These are phyloP conservation scores for Xestia xanthographa DNA, from an alignment of 2,888 invertebrate species.

Conservation along the genomic window DNA sequence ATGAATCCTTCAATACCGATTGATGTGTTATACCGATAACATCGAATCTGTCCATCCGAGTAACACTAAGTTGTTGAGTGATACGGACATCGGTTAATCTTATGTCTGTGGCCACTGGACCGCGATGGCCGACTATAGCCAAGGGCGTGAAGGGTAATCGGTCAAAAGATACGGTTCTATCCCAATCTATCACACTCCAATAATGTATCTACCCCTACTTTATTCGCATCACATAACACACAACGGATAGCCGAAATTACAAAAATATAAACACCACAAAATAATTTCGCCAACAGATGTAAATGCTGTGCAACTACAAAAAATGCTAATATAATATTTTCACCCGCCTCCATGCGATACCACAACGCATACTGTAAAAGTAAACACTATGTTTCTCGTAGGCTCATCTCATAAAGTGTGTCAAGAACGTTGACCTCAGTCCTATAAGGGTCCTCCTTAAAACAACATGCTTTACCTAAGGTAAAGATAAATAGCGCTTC, in stretches of 20 bases:
- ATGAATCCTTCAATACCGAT: slow-evolving; percentile 44
- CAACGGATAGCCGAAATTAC: slow-evolving; percentile 16
- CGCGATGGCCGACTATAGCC: slow-evolving; percentile 64
- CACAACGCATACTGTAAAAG: slow-evolving; percentile 32
- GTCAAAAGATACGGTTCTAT: slow-evolving; percentile 71
- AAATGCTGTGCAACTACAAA: slow-evolving; percentile 7
- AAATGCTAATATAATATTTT: slow-evolving; percentile 10
- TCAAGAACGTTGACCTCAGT: slow-evolving; percentile 83
- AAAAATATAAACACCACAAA: slow-evolving; percentile 33
- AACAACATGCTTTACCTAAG: slow-evolving; percentile 81
- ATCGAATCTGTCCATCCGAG: slow-evolving; percentile 61
- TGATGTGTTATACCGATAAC: slow-evolving; percentile 54
- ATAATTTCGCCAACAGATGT: neutral
- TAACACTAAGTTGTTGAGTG: slow-evolving; percentile 69
- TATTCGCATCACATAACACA: slow-evolving; percentile 48
- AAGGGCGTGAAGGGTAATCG: slow-evolving; percentile 74
- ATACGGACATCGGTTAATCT: slow-evolving; percentile 68
- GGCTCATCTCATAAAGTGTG: slow-evolving; percentile 71
- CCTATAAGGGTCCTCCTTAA: slow-evolving; percentile 78
- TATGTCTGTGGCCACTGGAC: slow-evolving; percentile 67
- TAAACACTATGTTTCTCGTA: slow-evolving; percentile 60
- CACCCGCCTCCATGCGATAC: slow-evolving; percentile 12
- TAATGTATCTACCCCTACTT: slow-evolving; percentile 59
- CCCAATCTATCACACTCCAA: slow-evolving; percentile 65
- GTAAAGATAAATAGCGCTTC: slow-evolving; percentile 83